Evolutionary conservation across 1,140 invertebrate species (phyloP).

Genomic region (Lasioglossum baleicum): DNA sequence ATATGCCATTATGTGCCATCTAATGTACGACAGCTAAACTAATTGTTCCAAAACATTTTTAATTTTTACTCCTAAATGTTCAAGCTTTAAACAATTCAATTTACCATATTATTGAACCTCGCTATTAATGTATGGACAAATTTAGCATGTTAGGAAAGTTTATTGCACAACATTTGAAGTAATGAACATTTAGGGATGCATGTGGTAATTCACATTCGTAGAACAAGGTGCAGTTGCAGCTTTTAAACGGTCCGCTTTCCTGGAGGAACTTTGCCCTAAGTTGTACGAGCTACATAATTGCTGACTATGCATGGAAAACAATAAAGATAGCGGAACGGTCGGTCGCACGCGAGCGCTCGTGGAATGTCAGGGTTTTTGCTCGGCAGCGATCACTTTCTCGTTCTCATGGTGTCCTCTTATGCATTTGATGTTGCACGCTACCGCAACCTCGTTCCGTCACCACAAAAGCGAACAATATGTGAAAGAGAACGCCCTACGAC

Average conservation of each 20-base stretch:
- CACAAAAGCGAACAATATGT: not conserved
- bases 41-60: too few relatives aligned
- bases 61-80: too few relatives aligned
- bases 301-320: not conserved
- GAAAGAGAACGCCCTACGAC: conserved; percentile 17
- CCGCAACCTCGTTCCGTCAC: conserved; percentile 47
- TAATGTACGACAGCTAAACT: too few relatives aligned
- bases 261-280: not conserved
- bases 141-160: too few relatives aligned
- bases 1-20: too few relatives aligned
- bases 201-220: not conserved
- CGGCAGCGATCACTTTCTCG: conserved; percentile 42
- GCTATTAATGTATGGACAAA: too few relatives aligned
- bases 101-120: too few relatives aligned
- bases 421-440: conserved; percentile 41
- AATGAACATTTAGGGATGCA: too few relatives aligned
- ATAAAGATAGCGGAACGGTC: not conserved
- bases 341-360: not conserved
- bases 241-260: not conserved
- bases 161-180: too few relatives aligned
- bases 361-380: conserved; percentile 33
- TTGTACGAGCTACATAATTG: not conserved
- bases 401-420: conserved; percentile 50
- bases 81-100: too few relatives aligned
- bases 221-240: not conserved